These are phyloP conservation scores for Henricia sp. DNA, from an alignment of 53 echinoderm and acorn worm species.

Conservation along the genomic window DNA sequence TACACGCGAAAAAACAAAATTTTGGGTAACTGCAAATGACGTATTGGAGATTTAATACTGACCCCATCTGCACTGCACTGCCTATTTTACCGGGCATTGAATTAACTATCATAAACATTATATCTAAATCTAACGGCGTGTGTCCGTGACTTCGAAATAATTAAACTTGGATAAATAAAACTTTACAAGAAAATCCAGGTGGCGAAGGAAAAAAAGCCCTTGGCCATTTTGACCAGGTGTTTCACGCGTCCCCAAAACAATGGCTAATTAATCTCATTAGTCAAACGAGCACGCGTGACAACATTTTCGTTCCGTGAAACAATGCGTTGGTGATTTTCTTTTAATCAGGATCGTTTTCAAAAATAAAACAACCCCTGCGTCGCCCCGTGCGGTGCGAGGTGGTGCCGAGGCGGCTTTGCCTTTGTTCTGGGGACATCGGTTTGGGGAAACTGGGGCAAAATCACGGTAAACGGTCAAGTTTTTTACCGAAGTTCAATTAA, in stretches of 20 bases:
- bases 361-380: conserved; percentile 22
- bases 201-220: too few relatives aligned
- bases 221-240: conserved; percentile 22
- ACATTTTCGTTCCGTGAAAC: conserved; percentile 10
- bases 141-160: too few relatives aligned
- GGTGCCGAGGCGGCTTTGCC: conserved; percentile 9
- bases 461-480: conserved; percentile 18
- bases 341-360: conserved; percentile 45
- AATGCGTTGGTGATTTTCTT: conserved; percentile 28
- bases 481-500: conserved; percentile 7
- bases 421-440: conserved; percentile 13
- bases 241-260: conserved; percentile 38
- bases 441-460: conserved; percentile 12
- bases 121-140: too few relatives aligned
- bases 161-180: too few relatives aligned
- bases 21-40: too few relatives aligned
- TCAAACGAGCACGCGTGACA: conserved; percentile 23
- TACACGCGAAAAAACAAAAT: too few relatives aligned
- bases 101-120: too few relatives aligned
- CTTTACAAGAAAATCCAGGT: too few relatives aligned
- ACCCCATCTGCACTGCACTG: too few relatives aligned
- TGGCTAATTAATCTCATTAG: conserved; percentile 60
- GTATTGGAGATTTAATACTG: too few relatives aligned
- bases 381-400: conserved; percentile 32
- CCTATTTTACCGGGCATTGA: too few relatives aligned